phyloP scores from a whole-genome alignment of 2,888 invertebrate species.

The Nudaria mundana region DNA sequence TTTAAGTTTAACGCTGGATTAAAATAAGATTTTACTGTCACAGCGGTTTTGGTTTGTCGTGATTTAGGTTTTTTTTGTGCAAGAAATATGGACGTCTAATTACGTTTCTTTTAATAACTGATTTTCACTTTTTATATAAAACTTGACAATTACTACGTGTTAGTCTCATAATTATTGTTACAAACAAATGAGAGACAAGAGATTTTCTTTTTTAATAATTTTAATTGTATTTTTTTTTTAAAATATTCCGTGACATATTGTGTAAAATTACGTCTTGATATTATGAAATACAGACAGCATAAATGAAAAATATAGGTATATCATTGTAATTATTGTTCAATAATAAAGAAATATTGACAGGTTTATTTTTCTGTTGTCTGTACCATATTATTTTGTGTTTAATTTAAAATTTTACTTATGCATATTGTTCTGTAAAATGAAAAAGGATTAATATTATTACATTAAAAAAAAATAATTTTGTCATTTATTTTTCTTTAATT shows the following conservation, averaged over 20 bases:
- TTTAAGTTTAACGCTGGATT: constrained; percentile 65
- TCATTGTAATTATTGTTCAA: not conserved
- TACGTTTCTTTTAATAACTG: too few species aligned
- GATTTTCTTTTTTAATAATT: constrained; percentile 60
- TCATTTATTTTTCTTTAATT: too few species aligned
- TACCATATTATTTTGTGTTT: constrained; percentile 24
- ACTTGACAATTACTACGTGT: too few species aligned
- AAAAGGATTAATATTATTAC: not conserved
- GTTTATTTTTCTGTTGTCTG: constrained; percentile 14
- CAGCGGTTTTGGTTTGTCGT: constrained; percentile 30
- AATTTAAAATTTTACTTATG: constrained; percentile 17
- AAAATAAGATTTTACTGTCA: constrained; percentile 59
- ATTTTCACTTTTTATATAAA: too few species aligned
- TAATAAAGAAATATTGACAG: not conserved
- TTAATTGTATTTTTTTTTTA: constrained; percentile 43
- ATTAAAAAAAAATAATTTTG: not conserved
- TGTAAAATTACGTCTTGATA: too few species aligned
- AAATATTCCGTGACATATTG: constrained; percentile 24
- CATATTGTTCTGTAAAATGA: constrained; percentile 9
- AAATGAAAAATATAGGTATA: constrained; percentile 7
- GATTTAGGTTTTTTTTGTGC: constrained; percentile 28
- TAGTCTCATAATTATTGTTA: too few species aligned
- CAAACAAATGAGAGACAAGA: too few species aligned
- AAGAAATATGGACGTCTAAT: not conserved
- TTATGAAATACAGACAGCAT: constrained; percentile 13